Evolutionary conservation across 2,113 vertebrate genomes (phyloP), one percentile per base, ranked within the genome.

Genomic region (Centropus unirufus): DNA sequence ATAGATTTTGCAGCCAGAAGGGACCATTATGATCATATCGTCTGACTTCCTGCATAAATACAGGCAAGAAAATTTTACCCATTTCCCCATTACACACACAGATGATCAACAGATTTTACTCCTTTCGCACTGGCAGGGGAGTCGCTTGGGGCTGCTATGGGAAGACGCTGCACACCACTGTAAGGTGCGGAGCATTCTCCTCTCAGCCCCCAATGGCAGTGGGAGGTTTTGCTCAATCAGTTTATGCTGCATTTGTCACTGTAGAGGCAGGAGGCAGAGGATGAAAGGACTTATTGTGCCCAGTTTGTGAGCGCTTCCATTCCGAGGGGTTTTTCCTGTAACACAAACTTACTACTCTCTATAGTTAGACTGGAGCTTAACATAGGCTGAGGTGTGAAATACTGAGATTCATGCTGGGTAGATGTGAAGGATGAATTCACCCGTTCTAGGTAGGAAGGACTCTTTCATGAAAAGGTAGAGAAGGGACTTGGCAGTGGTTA

Each of bases 151-250:
- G 7, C 4, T 0, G 1, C 58, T 15, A 11, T 0, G 58, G 90
- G 42, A 61, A 75, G 84, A 32, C 34, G 83, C 58, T 46, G 39
- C 2, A 10, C 0, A 5, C 16, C 3, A 13, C 46, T 13, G 5
- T 2, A 9, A 9, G 72, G 62, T 2, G 36, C 95, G 58, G 54
- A 88, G 87, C 74, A 30, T 5, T 52, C 34, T 75, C 46, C 21
- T 70, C 2, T 36, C 36, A 36, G 0, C 4, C 46, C 63, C 74
- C 0, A 0, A 4, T 0, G 3, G 54, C 39, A 42, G 39, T 2
- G n/a, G 70, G 82, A 68, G 77, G 49, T 75, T 91, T 64, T 36
- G 36, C 76, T 85, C 46, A 0, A 9, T 32, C 39, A 5, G 19
- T 64, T 83, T 39, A 40, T 17, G 66, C 80, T 47, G 47, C 29